Base-by-base conservation (phyloP, 2,113 vertebrate genomes). In the Ammodytes dubius region DNA sequence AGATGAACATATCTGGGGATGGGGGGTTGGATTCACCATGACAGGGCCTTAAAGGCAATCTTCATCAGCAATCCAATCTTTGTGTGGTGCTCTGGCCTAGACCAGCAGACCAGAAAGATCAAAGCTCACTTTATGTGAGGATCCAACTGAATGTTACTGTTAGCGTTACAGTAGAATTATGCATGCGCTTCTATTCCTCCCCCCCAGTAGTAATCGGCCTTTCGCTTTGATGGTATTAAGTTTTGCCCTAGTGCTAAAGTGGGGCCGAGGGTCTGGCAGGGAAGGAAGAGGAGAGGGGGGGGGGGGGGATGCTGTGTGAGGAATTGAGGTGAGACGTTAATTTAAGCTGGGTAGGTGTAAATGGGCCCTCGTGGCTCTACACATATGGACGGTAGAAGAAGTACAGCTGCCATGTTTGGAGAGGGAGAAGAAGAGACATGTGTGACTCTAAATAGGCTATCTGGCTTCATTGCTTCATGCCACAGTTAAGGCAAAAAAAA, bases 151-250 rank as follows among this genome's bases (percentile, higher is more conserved):
- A 70, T 76, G 87, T 86, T 88, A 89, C 83, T 70, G 53, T 64
- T 27, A 65, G 86, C 63, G 54, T 82, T 79, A 89, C 78, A 87
- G 87, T 83, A 79, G 88, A 89, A 91, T 86, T 86, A 84, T 89
- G 79, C 70, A 76, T 60, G 59, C 11, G 40, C 77, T 61, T 42
- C 81, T 85, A 79, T 87, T 74, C n/a, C 82, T 64, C 27, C 11
- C 13, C 66, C 53, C 71, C 80, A 81, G 66, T 64, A 46, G 77
- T 81, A 86, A 88, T 82, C 70, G 60, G 77, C 76, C 77, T 78
- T 72, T 53, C 27, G 72, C 89, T 92, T 92, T 93, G 89, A 89
- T 89, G 86, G 73, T 81, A 92, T 87, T 90, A 87, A 63, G 85
- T 70, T 67, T 83, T 76, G 64, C 81, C 69, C 71, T 47, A 65